Evolutionary conservation across 2,113 vertebrate genomes (phyloP).

Genomic region (Neogobius melanostomus): DNA sequence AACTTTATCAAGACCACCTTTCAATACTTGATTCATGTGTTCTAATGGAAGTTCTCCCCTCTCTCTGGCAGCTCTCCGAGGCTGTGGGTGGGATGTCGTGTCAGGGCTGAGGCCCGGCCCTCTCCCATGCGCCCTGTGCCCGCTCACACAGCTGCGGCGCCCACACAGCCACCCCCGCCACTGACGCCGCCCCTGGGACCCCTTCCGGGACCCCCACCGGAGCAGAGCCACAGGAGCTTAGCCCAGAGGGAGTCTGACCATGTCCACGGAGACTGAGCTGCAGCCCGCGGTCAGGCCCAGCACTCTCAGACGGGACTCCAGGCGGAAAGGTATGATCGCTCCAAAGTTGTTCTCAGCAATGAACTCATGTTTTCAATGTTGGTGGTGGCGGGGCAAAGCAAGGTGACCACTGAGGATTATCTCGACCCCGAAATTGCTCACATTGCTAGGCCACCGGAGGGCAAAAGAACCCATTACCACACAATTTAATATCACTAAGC

Average conservation of each 20-base stretch:
- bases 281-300: conserved; percentile 99
- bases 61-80: conserved; percentile 60
- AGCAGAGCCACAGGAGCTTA: conserved; percentile 59
- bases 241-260: conserved; percentile 79
- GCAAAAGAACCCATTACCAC: too few relatives aligned
- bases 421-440: too few relatives aligned
- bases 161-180: conserved; percentile 59
- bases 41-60: conserved; percentile 37
- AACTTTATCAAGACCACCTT: too few relatives aligned
- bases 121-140: conserved; percentile 94
- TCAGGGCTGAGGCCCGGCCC: conserved; percentile 81
- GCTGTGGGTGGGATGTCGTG: conserved; percentile 88
- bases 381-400: too few relatives aligned
- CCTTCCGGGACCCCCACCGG: conserved; percentile 41
- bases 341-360: neutral
- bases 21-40: neutral
- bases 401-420: too few relatives aligned
- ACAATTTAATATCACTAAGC: too few relatives aligned
- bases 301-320: conserved; percentile 98
- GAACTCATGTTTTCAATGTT: too few relatives aligned
- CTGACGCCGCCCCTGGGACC: conserved; percentile 65
- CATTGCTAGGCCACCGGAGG: too few relatives aligned
- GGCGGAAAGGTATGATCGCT: conserved; percentile 88
- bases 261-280: conserved; percentile 99
- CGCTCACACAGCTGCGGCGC: conserved; percentile 70